Evolutionary conservation across 2,797 vertebrate genomes (phyloP).

Genomic region (Chrysocyon brachyurus): DNA sequence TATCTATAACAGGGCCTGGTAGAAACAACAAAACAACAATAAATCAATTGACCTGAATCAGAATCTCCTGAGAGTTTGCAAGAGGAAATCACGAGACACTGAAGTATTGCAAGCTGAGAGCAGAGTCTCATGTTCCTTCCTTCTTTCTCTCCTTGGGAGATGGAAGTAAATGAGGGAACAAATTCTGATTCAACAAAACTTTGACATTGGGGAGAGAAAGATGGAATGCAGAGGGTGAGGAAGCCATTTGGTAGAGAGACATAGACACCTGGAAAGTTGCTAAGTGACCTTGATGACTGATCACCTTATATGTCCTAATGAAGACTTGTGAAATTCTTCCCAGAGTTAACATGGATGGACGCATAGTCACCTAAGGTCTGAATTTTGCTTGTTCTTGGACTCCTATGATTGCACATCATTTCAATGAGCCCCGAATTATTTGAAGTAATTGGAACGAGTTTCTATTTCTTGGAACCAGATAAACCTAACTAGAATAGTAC

Average conservation of each 20-base stretch:
- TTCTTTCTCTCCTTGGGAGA: not conserved
- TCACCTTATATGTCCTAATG: not conserved
- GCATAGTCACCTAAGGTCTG: not conserved
- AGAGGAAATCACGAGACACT: not conserved
- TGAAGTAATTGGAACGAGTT: not conserved
- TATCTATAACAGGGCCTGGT: not conserved
- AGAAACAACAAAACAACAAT: not conserved
- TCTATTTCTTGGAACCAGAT: not conserved
- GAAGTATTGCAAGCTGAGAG: not conserved
- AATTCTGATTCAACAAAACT: not conserved
- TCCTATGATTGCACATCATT: not conserved
- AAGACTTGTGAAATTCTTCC: not conserved
- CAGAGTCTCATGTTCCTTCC: not conserved
- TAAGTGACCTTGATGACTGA: not conserved
- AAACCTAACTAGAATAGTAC: not conserved
- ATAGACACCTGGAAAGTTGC: not conserved
- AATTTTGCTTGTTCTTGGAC: not conserved
- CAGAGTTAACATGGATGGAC: not conserved
- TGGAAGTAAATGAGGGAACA: not conserved
- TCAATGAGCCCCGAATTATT: not conserved
- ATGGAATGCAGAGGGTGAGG: not conserved
- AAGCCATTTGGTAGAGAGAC: not conserved
- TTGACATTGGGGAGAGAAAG: not conserved
- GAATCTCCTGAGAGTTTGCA: not conserved
- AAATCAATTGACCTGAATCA: not conserved